Conservation (phyloP, 1,140 invertebrate species). For the Hormaphis cornu region DNA sequence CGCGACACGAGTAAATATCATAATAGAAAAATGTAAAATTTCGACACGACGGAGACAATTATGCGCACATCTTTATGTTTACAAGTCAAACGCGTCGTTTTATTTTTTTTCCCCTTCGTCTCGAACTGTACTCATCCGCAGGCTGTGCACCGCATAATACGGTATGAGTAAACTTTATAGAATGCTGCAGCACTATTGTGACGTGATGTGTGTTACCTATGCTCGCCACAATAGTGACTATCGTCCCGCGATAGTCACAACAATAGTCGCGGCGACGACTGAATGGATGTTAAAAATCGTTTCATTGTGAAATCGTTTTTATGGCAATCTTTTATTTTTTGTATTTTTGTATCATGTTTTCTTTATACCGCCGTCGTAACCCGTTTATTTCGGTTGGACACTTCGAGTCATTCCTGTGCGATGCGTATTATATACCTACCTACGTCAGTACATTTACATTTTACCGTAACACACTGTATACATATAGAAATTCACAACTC, state of each 20-base stretch:
- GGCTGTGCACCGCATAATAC: too few relatives aligned
- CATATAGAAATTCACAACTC: too few relatives aligned
- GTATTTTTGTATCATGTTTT: too few relatives aligned
- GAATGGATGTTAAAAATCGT: conserved; percentile 29
- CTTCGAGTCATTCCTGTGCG: conserved; percentile 7
- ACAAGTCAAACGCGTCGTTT: too few relatives aligned
- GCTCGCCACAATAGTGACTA: not conserved
- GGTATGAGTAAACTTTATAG: too few relatives aligned
- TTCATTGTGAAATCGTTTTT: conserved; percentile 30
- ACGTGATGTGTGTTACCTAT: too few relatives aligned
- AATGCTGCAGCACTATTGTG: not conserved
- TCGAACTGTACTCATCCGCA: too few relatives aligned
- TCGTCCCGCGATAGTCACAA: conserved; percentile 8
- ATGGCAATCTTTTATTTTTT: conserved; percentile 26
- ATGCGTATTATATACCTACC: not conserved
- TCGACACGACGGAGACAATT: too few relatives aligned
- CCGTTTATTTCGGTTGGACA: conserved; percentile 15
- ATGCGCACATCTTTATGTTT: too few relatives aligned
- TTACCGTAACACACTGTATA: conserved; percentile 13
- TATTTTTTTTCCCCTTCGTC: too few relatives aligned
- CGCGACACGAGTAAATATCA: too few relatives aligned
- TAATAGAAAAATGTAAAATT: too few relatives aligned
- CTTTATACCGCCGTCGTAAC: conserved; percentile 21
- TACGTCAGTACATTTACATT: not conserved
- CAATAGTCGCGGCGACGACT: not conserved